Base-by-base conservation (phyloP, 2,888 invertebrate species). In the Pseudanteris insignis region DNA sequence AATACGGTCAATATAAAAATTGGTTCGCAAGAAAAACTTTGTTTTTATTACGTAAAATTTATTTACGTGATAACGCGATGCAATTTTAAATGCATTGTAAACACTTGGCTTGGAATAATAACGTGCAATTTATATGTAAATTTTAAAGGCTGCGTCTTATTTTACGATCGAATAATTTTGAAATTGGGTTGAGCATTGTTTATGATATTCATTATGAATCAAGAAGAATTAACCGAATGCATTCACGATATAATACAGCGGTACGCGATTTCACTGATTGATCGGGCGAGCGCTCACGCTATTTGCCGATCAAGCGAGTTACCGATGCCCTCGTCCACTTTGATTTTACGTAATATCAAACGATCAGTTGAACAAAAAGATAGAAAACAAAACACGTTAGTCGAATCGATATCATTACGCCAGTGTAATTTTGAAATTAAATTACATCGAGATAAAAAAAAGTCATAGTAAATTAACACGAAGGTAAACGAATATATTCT, bases 271-370 rank as follows among this genome's bases (percentile, higher is more conserved):
- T 65, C 57, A 55, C 65, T 64, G 67, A 70, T 68, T 69, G 70
- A 70, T 72, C 65, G 70, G 67, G 64, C 55, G 61, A 50, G 61
- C 65, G 55, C 67, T 72, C 73, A 73, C 73, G 73, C 73, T 63
- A 73, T 72, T 68, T 67, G 66, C 68, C 66, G 70, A 72, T 72
- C 73, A 72, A 64, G 64, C 64, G 63, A 65, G 63, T 68, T 69
- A 59, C 55, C 68, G 63, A 57, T 59, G 65, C 50, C 63, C 64
- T 58, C 66, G 65, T 59, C 25, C 28, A 21, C 46, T 57, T 61
- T 60, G 66, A 66, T 66, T 64, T 61, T 57, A 9, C 32, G 1
- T 29, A 18, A 37, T 51, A 55, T 59, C 55, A 41, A 32, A n/a
- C 32, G 15, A 61, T 61, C 61, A 18, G 18, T 41, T 28, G 44